Conservation (phyloP, 2,113 vertebrate genomes). For the Eulemur rufifrons region DNA sequence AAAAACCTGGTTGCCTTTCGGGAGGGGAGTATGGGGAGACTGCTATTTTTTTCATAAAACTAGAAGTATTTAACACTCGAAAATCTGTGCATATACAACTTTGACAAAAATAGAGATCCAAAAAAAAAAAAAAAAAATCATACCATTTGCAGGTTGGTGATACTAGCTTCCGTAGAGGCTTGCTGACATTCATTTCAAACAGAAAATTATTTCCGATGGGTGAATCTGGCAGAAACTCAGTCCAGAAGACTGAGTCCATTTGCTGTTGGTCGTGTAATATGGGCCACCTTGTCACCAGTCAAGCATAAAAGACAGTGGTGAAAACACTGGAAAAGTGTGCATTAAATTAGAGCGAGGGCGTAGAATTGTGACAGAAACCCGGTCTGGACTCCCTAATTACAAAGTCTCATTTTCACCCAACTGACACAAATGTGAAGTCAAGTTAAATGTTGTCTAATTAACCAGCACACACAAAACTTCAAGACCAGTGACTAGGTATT, state of each 20-base stretch:
- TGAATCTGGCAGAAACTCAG: conserved; percentile 74
- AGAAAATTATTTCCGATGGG: conserved; percentile 61
- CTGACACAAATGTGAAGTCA: conserved; percentile 85
- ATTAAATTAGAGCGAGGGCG: conserved; percentile 84
- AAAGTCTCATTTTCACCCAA: conserved; percentile 83
- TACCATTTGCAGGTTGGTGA: neutral
- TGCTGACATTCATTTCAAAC: neutral
- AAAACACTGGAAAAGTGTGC: conserved; percentile 70
- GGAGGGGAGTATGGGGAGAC: neutral
- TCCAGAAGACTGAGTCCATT: conserved; percentile 83
- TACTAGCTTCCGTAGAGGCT: neutral
- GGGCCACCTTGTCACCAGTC: conserved; percentile 81
- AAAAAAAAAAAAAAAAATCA: neutral
- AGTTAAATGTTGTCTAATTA: conserved; percentile 90
- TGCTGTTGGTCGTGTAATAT: conserved; percentile 73
- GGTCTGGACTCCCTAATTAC: conserved; percentile 87
- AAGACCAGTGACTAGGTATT: conserved; percentile 72
- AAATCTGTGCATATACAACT: neutral
- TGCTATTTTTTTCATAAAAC: neutral
- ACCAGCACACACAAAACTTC: conserved; percentile 79
- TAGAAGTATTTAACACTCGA: neutral
- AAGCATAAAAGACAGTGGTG: conserved; percentile 80
- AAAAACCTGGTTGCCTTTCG: neutral
- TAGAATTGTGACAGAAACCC: conserved; percentile 85
- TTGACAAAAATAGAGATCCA: neutral